phyloP scores from a whole-genome alignment of 2,113 vertebrate genomes.

The Electrona antarctica region DNA sequence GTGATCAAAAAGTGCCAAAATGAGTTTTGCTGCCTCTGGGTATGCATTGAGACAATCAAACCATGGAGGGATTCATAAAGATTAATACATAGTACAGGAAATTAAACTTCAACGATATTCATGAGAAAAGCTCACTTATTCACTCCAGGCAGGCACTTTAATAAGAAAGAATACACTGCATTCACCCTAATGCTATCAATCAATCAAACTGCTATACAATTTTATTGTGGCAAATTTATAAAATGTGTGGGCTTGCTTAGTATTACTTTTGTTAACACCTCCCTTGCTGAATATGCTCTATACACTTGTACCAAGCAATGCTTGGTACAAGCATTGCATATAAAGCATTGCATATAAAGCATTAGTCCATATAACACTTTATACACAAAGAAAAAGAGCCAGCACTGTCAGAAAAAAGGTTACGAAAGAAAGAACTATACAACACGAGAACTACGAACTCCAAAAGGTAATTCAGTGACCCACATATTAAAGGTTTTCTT shows the following conservation, averaged over 20 bases:
- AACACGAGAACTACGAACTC: conserved; percentile 48
- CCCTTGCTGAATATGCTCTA: conserved; percentile 43
- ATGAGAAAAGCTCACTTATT: conserved; percentile 70
- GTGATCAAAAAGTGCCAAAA: conserved; percentile 70
- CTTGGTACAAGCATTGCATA: too few species aligned
- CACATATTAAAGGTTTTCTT: conserved; percentile 73
- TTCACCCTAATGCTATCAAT: conserved; percentile 70
- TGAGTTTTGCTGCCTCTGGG: conserved; percentile 70
- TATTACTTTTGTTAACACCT: conserved; percentile 61
- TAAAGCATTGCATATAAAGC: too few species aligned
- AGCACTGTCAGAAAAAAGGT: conserved; percentile 42
- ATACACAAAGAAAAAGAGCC: conserved; percentile 27
- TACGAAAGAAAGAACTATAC: conserved; percentile 14
- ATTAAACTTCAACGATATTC: conserved; percentile 82
- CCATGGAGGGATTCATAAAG: conserved; percentile 75
- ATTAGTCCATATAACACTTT: conserved; percentile 8
- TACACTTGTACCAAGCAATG: conserved; percentile 3
- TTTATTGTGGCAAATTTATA: conserved; percentile 59
- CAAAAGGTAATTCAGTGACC: conserved; percentile 78
- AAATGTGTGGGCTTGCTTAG: conserved; percentile 45
- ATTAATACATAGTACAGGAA: conserved; percentile 81
- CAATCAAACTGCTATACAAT: conserved; percentile 71
- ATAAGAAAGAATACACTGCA: conserved; percentile 73
- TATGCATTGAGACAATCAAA: conserved; percentile 75
- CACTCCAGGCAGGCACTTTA: conserved; percentile 73